phyloP scores from a whole-genome alignment of 2,113 vertebrate genomes.

The Labeo catla region DNA sequence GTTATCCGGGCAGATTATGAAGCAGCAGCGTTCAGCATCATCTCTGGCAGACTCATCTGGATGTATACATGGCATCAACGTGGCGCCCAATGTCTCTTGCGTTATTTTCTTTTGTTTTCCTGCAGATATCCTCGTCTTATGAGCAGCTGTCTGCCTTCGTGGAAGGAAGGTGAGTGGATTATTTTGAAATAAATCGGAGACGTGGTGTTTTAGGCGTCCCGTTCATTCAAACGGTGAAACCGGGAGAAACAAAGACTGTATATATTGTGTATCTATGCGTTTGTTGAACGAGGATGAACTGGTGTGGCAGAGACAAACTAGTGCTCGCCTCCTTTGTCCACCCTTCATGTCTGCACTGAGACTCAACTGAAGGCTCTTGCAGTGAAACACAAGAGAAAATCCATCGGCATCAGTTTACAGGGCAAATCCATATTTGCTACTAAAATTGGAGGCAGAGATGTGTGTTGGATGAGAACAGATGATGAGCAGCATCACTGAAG shows the following conservation, averaged over 20 bases:
- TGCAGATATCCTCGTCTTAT: slow-evolving; percentile 57
- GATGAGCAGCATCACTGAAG: slow-evolving; percentile 20
- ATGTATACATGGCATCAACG: slow-evolving; percentile 64
- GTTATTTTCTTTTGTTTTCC: slow-evolving; percentile 57
- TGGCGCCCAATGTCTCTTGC: slow-evolving; percentile 54
- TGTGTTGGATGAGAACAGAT: slow-evolving; percentile 19
- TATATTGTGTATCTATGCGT: background rate
- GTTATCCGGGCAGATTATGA: slow-evolving; percentile 63
- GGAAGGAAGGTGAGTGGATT: slow-evolving; percentile 59
- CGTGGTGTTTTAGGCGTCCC: background rate
- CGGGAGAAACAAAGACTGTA: background rate
- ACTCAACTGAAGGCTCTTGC: slow-evolving; percentile 49
- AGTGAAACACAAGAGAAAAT: slow-evolving; percentile 65
- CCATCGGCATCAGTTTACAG: slow-evolving; percentile 61
- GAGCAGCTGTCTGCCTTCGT: slow-evolving; percentile 55
- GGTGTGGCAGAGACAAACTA: background rate
- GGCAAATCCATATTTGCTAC: slow-evolving; percentile 52
- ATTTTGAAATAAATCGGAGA: slow-evolving; percentile 9
- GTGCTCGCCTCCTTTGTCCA: slow-evolving; percentile 40
- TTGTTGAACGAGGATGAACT: background rate
- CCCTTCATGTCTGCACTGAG: slow-evolving; percentile 54
- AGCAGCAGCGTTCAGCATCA: slow-evolving; percentile 56
- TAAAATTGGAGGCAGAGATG: slow-evolving; percentile 39
- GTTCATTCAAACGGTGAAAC: background rate
- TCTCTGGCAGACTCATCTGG: slow-evolving; percentile 52